These are phyloP conservation scores for Pocota personata DNA, from an alignment of 2,888 invertebrate species.

Conservation along the genomic window DNA sequence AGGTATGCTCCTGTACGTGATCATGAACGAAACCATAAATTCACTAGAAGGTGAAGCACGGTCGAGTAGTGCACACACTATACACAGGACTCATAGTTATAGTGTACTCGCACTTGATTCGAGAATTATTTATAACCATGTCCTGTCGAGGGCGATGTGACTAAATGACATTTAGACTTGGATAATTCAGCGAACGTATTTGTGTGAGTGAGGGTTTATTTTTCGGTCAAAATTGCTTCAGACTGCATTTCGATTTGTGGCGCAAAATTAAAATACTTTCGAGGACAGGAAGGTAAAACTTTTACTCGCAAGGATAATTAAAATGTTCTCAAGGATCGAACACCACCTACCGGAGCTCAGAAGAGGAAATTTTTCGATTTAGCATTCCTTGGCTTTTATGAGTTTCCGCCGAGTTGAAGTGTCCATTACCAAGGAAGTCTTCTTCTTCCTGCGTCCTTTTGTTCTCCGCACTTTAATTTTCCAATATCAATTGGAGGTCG, in stretches of 20 bases:
- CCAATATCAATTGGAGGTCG: conserved; percentile 40
- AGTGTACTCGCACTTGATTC: conserved; percentile 42
- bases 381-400: conserved; percentile 44
- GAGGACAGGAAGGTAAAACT: conserved; percentile 12
- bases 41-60: conserved; percentile 40
- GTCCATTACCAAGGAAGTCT: conserved; percentile 58
- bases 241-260: conserved; percentile 5
- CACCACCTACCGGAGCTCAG: neutral
- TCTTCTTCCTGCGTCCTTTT: conserved; percentile 26
- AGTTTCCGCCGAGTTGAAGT: conserved; percentile 56
- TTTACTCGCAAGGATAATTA: conserved; percentile 51
- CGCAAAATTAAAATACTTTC: conserved; percentile 5
- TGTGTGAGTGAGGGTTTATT: neutral
- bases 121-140: conserved; percentile 55
- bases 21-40: conserved; percentile 63
- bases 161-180: conserved; percentile 65
- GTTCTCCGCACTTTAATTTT: conserved; percentile 34
- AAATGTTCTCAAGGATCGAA: conserved; percentile 48
- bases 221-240: neutral
- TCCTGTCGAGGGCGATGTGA: conserved; percentile 52
- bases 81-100: neutral
- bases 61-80: conserved; percentile 43
- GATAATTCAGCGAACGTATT: conserved; percentile 45
- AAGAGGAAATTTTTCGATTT: conserved; percentile 44
- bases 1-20: conserved; percentile 49